Conservation (phyloP, 1,140 invertebrate genomes). For the Ceratina calcarata region DNA sequence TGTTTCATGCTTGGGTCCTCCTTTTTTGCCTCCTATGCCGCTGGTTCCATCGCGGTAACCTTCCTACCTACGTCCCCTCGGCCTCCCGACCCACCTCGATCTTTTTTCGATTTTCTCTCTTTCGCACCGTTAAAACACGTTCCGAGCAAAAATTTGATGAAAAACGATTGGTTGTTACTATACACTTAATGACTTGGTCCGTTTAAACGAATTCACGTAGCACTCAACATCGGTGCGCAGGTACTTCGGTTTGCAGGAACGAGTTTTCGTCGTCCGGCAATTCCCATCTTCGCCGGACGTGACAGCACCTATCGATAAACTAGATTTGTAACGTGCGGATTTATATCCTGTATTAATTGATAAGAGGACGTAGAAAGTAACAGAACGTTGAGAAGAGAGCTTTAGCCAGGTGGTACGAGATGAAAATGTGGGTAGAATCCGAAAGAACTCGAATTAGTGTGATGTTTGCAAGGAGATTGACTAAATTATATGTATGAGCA, state of each 20-base stretch:
- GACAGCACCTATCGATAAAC: no score
- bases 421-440: neutral
- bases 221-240: constrained; percentile 13
- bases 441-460: neutral
- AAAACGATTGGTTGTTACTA: constrained; percentile 50
- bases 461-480: neutral
- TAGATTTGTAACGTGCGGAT: no score
- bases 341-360: no score
- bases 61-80: neutral
- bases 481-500: no score
- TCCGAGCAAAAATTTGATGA: constrained; percentile 53
- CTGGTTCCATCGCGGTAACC: neutral
- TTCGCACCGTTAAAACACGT: constrained; percentile 31
- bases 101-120: neutral
- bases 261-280: no score
- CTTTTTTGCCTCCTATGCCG: constrained; percentile 6
- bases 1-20: constrained; percentile 42
- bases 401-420: no score
- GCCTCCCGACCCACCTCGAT: neutral
- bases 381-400: no score
- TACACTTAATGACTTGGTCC: constrained; percentile 44
- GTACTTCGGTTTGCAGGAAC: no score
- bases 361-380: no score
- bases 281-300: neutral
- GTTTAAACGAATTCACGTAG: constrained; percentile 49